Conservation (phyloP, 2,888 invertebrate genomes). For the Nomada fucata region DNA sequence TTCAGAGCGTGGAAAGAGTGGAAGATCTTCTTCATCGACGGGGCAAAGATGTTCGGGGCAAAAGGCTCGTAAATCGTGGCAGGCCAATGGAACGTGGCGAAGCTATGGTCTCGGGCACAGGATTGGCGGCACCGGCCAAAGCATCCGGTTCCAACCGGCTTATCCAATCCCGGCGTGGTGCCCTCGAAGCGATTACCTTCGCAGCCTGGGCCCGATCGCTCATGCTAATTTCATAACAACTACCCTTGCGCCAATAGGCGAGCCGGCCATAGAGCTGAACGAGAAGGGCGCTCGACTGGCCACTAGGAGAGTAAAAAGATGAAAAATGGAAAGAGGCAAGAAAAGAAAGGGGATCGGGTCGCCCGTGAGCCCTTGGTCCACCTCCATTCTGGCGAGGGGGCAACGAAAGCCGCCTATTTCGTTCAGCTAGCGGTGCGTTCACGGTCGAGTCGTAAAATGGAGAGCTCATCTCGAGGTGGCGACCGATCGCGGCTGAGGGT, state of each 20-base stretch:
- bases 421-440: slow-evolving; percentile 43
- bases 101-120: slow-evolving; percentile 64
- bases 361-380: slow-evolving; percentile 42
- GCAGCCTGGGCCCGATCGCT: slow-evolving; percentile 78
- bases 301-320: slow-evolving; percentile 40
- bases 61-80: slow-evolving; percentile 68
- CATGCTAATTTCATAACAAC: slow-evolving; percentile 84
- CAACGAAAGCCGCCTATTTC: slow-evolving; percentile 65
- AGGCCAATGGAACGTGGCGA: slow-evolving; percentile 77
- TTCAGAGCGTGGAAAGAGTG: slow-evolving; percentile 23
- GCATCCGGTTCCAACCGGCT: slow-evolving; percentile 64
- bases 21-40: slow-evolving; percentile 64
- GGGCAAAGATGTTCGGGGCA: slow-evolving; percentile 62
- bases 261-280: slow-evolving; percentile 59
- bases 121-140: slow-evolving; percentile 77
- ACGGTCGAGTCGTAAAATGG: slow-evolving; percentile 69
- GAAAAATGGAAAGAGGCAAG: neutral
- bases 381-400: slow-evolving; percentile 56
- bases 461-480: slow-evolving; percentile 63
- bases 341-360: neutral
- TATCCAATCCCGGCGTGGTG: slow-evolving; percentile 79
- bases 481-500: slow-evolving; percentile 22
- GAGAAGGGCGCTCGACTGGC: slow-evolving; percentile 46
- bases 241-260: slow-evolving; percentile 82
- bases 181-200: slow-evolving; percentile 80